These are phyloP conservation scores for Aegotheles bennettii DNA, from an alignment of 2,113 vertebrate genomes.

Conservation along the genomic window DNA sequence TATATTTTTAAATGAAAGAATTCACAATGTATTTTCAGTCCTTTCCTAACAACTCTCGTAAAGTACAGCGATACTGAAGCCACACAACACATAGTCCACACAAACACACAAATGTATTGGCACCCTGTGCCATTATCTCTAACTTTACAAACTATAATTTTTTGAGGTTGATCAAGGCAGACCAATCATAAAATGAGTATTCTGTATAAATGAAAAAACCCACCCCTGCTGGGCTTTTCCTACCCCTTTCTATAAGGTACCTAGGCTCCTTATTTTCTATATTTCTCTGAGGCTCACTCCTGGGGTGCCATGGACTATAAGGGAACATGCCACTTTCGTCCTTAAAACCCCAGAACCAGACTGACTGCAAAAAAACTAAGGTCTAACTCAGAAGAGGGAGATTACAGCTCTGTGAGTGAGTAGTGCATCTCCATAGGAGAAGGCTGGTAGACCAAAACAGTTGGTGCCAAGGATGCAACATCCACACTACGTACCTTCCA, in stretches of 20 bases:
- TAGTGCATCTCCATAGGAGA: accelerated
- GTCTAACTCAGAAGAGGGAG: background rate
- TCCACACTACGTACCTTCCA: accelerated
- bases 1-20: background rate
- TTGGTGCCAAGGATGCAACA: accelerated
- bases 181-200: background rate
- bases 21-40: background rate
- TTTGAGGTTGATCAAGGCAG: background rate
- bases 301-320: background rate
- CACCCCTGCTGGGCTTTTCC: background rate
- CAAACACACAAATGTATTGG: background rate
- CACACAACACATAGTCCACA: background rate
- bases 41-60: background rate
- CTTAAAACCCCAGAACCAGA: background rate
- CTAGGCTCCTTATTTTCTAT: background rate
- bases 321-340: background rate
- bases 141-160: background rate
- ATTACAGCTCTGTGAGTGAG: background rate
- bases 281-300: background rate
- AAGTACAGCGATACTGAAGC: background rate
- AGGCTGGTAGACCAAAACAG: background rate
- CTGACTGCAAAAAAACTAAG: background rate
- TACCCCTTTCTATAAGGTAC: background rate
- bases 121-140: background rate
- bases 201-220: background rate